Evolutionary conservation across 2,797 vertebrate species (phyloP), one percentile per base, ranked within the genome.

Genomic region (Myioborus miniatus): DNA sequence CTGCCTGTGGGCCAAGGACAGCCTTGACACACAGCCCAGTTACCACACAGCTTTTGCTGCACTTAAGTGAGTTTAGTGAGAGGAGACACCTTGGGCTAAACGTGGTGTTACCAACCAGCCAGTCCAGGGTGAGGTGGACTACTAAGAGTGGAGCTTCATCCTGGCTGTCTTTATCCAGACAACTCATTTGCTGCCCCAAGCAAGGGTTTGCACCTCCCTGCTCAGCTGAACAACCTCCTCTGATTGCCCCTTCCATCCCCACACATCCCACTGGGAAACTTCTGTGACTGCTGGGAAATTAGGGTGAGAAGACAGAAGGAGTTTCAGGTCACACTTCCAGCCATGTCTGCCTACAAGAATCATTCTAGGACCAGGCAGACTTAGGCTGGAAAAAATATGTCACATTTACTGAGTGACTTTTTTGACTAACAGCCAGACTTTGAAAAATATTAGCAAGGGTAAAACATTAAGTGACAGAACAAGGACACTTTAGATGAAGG

Each of bases 401-500:
- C 91, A 77, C 91, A 86, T 86, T 93, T 81, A 81, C 79, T 41
- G 82, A 92, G 79, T 91, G 94, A 95, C 87, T 96, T 89, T 87
- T 92, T 72, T 92, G 87, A 91, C 89, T 81, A 92, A 93, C 58
- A 83, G 94, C 71, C 87, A 97, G 82, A 86, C 92, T 96, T 94
- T 88, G 94, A 95, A 88, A 97, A 93, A 94, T 96, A 93, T 96
- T 96, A 95, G 91, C 87, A 92, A 95, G 94, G 91, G 95, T 93
- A 92, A 96, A 96, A 72, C 91, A 96, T 91, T 91, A 95, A 94
- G 91, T 96, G 96, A 96, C 94, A 95, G 92, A 92, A 96, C 93
- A 96, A 95, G 96, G 94, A 94, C 94, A 43, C 22, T 95, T 92
- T 15, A 72, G 76, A 94, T 96, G 94, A 96, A 89, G 87, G 85